A percentile compares a stretch with the other conserved stretches of the same genome.
Conservation (phyloP, 2,888 invertebrate species). For the Macaria liturata region DNA sequence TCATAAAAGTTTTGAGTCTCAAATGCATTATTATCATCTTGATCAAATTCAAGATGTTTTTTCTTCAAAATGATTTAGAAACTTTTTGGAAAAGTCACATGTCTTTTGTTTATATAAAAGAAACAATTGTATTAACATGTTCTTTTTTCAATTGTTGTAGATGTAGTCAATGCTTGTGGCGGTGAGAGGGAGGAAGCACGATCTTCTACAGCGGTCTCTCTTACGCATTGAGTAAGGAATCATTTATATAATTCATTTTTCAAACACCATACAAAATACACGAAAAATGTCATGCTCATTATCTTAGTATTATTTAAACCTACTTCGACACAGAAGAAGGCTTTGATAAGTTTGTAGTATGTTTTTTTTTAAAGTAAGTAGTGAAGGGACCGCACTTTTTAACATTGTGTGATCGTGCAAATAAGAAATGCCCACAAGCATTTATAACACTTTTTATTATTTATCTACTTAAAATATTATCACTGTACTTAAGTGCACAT, state of each 20-base stretch:
- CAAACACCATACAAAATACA: conserved; percentile 18
- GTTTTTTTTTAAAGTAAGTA: conserved; percentile 8
- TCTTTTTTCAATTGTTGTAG: conserved; percentile 86
- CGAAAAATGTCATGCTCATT: conserved; percentile 21
- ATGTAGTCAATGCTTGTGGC: conserved; percentile 95
- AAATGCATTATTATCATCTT: no score
- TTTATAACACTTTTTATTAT: conserved; percentile 35
- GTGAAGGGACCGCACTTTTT: conserved; percentile 51
- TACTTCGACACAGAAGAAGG: no score
- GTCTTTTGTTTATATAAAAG: conserved; percentile 21
- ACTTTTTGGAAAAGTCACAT: conserved; percentile 15
- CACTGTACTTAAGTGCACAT: neutral
- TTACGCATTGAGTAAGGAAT: conserved; percentile 80
- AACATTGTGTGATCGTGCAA: conserved; percentile 55
- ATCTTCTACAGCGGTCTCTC: conserved; percentile 82
- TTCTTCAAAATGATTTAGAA: neutral
- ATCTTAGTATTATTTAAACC: neutral
- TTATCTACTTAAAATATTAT: conserved; percentile 17
- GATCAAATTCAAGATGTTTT: no score
- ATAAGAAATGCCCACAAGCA: conserved; percentile 59
- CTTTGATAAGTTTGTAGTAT: neutral
- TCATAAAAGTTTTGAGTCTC: no score
- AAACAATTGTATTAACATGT: conserved; percentile 32
- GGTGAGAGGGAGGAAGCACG: conserved; percentile 89
- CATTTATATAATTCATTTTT: conserved; percentile 41